Base-by-base conservation (phyloP, 2,797 vertebrate species). In the Cossypha niveicapilla region DNA sequence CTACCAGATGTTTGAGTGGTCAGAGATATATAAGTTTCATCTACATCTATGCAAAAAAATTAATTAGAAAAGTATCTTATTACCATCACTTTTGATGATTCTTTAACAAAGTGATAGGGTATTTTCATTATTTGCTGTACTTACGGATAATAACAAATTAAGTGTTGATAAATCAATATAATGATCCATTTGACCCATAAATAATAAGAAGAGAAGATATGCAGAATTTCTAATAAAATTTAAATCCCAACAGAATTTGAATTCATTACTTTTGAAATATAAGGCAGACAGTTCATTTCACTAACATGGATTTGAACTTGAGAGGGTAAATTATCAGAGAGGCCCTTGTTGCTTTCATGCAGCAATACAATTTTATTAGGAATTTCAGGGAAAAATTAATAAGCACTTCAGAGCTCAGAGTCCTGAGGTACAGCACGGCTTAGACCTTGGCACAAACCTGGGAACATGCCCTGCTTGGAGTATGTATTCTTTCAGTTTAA, bases 221-320 rank as follows among this genome's bases (percentile, higher is more conserved):
- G 34, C n/a, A 85, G 81, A 88, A 92, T 91, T 97, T 96, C 94
- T 97, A 97, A 97, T 97, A 96, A 96, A 94, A 96, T 88, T 74
- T 90, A 79, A 96, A 96, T 97, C 97, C 88, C 96, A 96, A 92
- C 74, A 95, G 88, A 92, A 97, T 97, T 97, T 95, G 94, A 97
- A 96, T 93, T 92, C 95, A 97, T 97, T 94, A 97, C 92, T 96
- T 93, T 50, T 54, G 73, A 97, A 97, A 96, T 92, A 78, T 28
- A 94, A 93, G 92, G 83, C 74, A 94, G 95, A 73, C 87, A 85
- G 87, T 72, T 94, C 27, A 27, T 86, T 91, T 81, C 87, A 92
- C 93, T 97, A 96, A 96, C 88, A 92, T 91, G 75, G 90, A 92
- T 96, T 88, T 96, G 79, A 96, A 96, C 80, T 74, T 95, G 82